Evolutionary conservation across 2,888 invertebrate genomes (phyloP), one percentile per base, ranked within the genome.

Genomic region (Amphiduros pacificus): DNA sequence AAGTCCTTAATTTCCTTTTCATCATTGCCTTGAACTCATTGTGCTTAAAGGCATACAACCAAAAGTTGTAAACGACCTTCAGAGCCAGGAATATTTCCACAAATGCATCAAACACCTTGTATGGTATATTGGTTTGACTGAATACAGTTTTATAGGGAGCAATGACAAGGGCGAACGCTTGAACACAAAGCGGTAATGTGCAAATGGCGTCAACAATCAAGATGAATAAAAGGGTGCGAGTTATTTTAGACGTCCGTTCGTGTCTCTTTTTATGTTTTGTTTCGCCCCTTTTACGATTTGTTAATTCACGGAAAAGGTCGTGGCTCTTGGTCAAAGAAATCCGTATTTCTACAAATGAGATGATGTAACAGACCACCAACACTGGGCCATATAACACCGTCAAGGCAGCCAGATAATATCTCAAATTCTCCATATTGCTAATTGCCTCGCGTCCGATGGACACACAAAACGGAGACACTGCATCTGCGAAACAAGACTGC

Each of bases 401-500:
- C 5, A 63, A 17, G 4, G 24, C 17, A n/a, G 40, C 52, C 3
- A 61, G 49, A 28, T 63, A 63, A 5, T 11, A 24, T 4, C 17
- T 20, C 27, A 32, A 22, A 6, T 53, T 36, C 32, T n/a, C n/a
- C 17, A 31, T 27, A 51, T 56, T 17, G 22, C 52, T 49, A 17
- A 60, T 48, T 11, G 60, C 5, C 2, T 44, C 27, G 20, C 14
- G 17, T 17, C 28, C 40, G 5, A 41, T 24, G n/a, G n/a, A 14
- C 9, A 36, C 26, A 32, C 61, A 61, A 9, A 61, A 5, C 22
- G 2, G 1, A 2, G 22, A 36, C 9, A 29, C 28, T 1, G 31
- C 31, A 22, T 63, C 60, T 14, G 50, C 50, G 63, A 32, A 53
- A 40, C 63, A 63, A 2, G 40, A 27, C 50, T 63, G 60, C 55